Percentiles rank a stretch among this genome's conserved stretches.
These are phyloP conservation scores for Antrozous pallidus DNA, from an alignment of 2,797 vertebrate species.

Conservation along the genomic window DNA sequence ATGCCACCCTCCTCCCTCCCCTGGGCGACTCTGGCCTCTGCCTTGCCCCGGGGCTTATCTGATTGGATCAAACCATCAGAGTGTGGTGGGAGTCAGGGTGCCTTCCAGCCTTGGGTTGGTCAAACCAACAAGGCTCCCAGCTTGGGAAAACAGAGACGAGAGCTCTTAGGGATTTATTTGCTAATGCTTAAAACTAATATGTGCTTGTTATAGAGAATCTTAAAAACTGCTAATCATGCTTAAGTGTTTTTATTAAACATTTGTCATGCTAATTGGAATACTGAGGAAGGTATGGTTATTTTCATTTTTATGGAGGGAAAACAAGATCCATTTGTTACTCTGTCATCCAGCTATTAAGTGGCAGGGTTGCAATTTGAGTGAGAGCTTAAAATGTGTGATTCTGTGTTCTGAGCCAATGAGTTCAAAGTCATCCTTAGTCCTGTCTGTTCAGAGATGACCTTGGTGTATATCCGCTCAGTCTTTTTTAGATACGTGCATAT, in stretches of 20 bases:
- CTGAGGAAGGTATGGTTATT: background rate
- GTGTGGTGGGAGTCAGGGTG: slow-evolving; percentile 17
- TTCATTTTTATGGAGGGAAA: slow-evolving; percentile 2
- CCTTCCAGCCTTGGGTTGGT: slow-evolving; percentile 3
- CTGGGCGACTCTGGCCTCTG: background rate
- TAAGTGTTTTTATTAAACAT: background rate
- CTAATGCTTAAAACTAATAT: background rate
- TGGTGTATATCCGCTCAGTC: background rate
- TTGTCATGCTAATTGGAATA: slow-evolving; percentile 15
- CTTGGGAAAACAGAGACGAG: background rate
- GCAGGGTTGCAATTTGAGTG: slow-evolving; percentile 28
- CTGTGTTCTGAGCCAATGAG: slow-evolving; percentile 19
- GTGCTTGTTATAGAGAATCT: background rate
- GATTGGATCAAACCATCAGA: slow-evolving; percentile 55
- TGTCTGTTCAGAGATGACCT: background rate
- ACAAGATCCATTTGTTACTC: background rate
- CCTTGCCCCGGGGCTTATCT: slow-evolving; percentile 63
- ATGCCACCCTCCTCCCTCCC: background rate
- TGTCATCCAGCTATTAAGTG: background rate
- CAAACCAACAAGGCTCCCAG: background rate
- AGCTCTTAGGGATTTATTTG: slow-evolving; percentile 24
- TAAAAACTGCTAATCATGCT: background rate
- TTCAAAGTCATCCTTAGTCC: background rate
- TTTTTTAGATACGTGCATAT: background rate
- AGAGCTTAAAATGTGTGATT: background rate